Percentiles rank a stretch among this genome's conserved stretches.
phyloP scores from a whole-genome alignment of 2,113 vertebrate species.

The Nannobrachium achirus region DNA sequence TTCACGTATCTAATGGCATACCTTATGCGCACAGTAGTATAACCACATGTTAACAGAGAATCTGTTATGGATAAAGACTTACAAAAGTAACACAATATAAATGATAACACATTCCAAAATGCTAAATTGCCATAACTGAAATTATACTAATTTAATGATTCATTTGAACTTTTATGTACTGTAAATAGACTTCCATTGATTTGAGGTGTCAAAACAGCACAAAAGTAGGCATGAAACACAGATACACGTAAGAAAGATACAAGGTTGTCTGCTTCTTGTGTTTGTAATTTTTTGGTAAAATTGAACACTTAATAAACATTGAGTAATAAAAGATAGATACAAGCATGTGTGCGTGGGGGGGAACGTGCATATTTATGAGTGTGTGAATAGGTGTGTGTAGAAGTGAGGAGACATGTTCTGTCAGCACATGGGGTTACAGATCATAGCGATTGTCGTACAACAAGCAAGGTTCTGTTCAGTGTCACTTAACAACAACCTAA shows the following conservation, averaged over 20 bases:
- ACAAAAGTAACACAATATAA: too few species aligned
- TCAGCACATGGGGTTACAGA: conserved; percentile 32
- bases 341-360: neutral
- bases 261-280: too few species aligned
- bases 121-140: too few species aligned
- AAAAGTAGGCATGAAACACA: too few species aligned
- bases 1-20: neutral
- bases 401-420: conserved; percentile 49
- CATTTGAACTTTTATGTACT: too few species aligned
- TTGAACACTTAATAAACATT: too few species aligned
- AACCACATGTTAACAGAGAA: neutral
- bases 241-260: neutral
- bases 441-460: conserved; percentile 39
- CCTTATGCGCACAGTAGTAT: neutral
- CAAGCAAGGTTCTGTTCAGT: conserved; percentile 48
- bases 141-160: too few species aligned
- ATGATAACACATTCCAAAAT: too few species aligned
- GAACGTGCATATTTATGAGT: conserved; percentile 4
- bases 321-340: too few species aligned
- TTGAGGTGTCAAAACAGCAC: too few species aligned
- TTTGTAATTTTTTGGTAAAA: too few species aligned
- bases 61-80: neutral
- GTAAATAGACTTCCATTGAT: too few species aligned
- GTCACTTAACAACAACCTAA: conserved; percentile 38
- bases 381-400: conserved; percentile 40